Conservation (phyloP, 2,797 vertebrate genomes). For the Alectoris magna region DNA sequence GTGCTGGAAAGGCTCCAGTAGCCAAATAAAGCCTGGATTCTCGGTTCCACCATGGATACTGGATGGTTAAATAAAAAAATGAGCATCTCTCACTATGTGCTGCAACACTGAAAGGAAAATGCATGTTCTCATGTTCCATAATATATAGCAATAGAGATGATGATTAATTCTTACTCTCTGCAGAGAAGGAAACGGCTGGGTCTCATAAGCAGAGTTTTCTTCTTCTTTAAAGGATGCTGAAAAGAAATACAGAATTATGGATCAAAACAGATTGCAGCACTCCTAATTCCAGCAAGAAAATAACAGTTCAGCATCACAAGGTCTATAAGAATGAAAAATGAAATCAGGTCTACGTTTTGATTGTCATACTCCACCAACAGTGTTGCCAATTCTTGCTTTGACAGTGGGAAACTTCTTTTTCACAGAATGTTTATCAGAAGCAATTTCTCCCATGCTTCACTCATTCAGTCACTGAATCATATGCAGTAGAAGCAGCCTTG, state of each 20-base stretch:
- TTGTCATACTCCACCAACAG: fast-evolving
- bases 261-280: background rate
- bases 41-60: background rate
- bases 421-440: background rate
- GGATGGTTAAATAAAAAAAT: background rate
- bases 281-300: background rate
- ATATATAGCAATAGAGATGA: too few species aligned
- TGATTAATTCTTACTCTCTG: slow-evolving; percentile 83
- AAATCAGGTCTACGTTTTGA: background rate
- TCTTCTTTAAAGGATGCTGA: slow-evolving; percentile 88
- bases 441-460: background rate
- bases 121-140: background rate
- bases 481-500: background rate
- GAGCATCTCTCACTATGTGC: fast-evolving
- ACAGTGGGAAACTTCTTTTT: background rate
- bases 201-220: slow-evolving; percentile 88
- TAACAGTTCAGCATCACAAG: background rate
- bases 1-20: background rate
- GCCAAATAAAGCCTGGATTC: background rate
- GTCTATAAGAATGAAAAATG: background rate
- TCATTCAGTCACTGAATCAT: background rate
- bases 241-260: slow-evolving; percentile 49
- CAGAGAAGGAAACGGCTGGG: slow-evolving; percentile 95
- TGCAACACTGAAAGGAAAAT: background rate
- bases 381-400: background rate